phyloP scores from a whole-genome alignment of 2,113 vertebrate species.

The Spea bombifrons region DNA sequence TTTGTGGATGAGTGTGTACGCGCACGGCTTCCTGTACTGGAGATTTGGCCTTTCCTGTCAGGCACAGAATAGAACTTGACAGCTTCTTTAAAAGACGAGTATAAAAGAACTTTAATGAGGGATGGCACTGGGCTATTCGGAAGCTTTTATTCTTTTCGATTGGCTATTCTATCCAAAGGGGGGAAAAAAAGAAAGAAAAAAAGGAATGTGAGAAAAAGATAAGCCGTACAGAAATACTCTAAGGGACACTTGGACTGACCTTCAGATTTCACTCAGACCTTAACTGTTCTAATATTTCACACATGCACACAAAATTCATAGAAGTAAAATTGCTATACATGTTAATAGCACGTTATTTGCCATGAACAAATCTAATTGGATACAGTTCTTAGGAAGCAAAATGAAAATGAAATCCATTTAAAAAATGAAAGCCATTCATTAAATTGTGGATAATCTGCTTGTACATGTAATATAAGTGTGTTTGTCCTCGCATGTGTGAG shows the following conservation, averaged over 20 bases:
- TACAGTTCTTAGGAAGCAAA: background rate
- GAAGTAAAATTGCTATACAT: conserved; percentile 4
- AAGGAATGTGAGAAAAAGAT: conserved; percentile 77
- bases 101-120: conserved; percentile 91
- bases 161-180: conserved; percentile 78
- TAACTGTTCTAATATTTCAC: conserved; percentile 54
- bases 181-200: conserved; percentile 58
- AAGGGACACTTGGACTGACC: conserved; percentile 70
- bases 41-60: conserved; percentile 91
- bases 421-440: conserved; percentile 12
- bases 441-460: background rate
- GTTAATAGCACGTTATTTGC: conserved; percentile 11
- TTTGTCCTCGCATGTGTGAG: too few species aligned
- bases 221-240: conserved; percentile 74
- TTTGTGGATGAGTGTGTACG: conserved; percentile 61
- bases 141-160: conserved; percentile 70
- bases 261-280: conserved; percentile 64
- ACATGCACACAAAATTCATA: conserved; percentile 2
- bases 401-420: background rate
- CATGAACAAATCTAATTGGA: conserved; percentile 19
- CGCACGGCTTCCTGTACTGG: conserved; percentile 85
- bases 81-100: conserved; percentile 94
- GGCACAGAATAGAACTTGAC: conserved; percentile 87
- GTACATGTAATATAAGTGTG: too few species aligned
- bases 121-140: conserved; percentile 80